Evolutionary conservation across 2,797 vertebrate genomes (phyloP), one percentile per base, ranked within the genome.

Genomic region (Xenopus petersii): DNA sequence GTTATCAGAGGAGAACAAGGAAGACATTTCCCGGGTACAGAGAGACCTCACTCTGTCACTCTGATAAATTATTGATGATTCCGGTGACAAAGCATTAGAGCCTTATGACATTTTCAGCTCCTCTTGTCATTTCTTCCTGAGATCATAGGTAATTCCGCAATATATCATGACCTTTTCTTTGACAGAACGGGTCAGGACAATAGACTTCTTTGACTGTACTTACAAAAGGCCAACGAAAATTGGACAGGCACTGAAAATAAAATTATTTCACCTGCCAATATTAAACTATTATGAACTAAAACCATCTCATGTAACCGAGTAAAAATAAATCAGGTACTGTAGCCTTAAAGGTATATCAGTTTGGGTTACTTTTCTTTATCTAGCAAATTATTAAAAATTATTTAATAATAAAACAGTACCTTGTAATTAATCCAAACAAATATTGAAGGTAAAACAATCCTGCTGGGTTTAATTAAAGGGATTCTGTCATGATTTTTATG

Each of bases 51-150:
- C 51, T 51, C 70, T 69, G 71, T 66, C 76, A 79, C 36, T 36
- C 73, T 74, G 70, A 73, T 77, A 74, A 74, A 79, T 74, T 74
- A 74, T 79, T 70, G 76, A 79, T 74, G 76, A 64, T 46, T 33
- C 62, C 46, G 12, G 63, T 79, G 76, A 73, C 71, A 79, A 74
- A 79, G 71, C 59, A 60, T 67, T 74, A 61, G 61, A 74, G 71
- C 64, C 73, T 30, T 2, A 66, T 79, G 76, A 74, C 76, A 79
- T 79, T 79, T 79, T 24, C 60, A 51, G 61, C 58, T 70, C 30
- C 54, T 59, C 16, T 61, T 70, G 66, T 73, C 76, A 74, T 65
- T 73, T 74, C 66, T 74, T 10, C 15, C 36, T 70, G 71, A 79
- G 68, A 69, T 79, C 71, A 70, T 42, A 66, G 51, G 63, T 66